Percentiles rank a stretch among this genome's conserved stretches.
Conservation (phyloP, 2,888 invertebrate genomes). For the Chesias legatella region DNA sequence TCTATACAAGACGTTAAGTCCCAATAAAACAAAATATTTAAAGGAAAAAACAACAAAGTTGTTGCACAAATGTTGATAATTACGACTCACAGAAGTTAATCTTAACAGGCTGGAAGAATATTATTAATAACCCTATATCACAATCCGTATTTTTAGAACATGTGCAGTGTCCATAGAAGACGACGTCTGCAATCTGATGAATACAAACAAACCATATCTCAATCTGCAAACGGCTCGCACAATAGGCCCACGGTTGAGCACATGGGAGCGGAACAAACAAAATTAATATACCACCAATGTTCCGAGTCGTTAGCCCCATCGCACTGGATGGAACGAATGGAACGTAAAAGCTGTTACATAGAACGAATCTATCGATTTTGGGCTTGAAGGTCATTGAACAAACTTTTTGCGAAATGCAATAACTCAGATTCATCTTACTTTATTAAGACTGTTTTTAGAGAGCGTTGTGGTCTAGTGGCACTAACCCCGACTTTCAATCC, state of each 20-base stretch:
- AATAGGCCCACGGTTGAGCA: slow-evolving; percentile 25
- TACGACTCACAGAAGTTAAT: too few species aligned
- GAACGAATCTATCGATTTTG: slow-evolving; percentile 24
- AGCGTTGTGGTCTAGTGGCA: too few species aligned
- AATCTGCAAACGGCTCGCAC: slow-evolving; percentile 31
- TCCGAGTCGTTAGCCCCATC: slow-evolving; percentile 28
- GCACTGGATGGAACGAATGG: slow-evolving; percentile 27
- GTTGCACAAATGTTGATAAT: too few species aligned
- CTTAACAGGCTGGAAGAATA: too few species aligned
- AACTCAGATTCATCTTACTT: slow-evolving; percentile 4
- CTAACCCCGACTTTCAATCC: too few species aligned
- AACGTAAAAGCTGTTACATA: slow-evolving; percentile 23
- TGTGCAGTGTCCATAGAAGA: too few species aligned
- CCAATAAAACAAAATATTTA: too few species aligned
- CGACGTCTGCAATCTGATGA: background rate
- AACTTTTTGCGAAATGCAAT: slow-evolving; percentile 5
- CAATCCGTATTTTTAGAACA: too few species aligned
- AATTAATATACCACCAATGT: slow-evolving; percentile 23
- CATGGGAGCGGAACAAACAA: slow-evolving; percentile 40
- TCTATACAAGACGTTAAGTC: too few species aligned
- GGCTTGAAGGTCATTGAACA: slow-evolving; percentile 11
- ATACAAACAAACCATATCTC: slow-evolving; percentile 17
- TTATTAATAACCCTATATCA: too few species aligned
- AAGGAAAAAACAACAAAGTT: too few species aligned
- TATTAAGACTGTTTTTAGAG: too few species aligned